Evolutionary conservation across 2,113 vertebrate species (phyloP).

Genomic region (Odocoileus virginianus): DNA sequence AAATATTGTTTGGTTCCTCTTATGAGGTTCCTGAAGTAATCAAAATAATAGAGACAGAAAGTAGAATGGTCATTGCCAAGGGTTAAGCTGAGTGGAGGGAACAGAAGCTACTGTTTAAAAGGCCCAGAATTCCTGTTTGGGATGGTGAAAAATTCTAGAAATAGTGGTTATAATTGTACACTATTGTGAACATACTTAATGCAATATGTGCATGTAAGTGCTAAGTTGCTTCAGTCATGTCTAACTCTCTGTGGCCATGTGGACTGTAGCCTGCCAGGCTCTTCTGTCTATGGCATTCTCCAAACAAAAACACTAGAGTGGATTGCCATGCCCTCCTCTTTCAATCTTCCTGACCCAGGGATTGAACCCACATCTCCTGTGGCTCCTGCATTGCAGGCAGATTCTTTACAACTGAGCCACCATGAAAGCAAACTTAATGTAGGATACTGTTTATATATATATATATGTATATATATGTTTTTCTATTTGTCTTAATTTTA

Average conservation of each 20-base stretch:
- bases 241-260: not conserved
- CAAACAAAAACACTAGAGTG: not conserved
- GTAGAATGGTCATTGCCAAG: fast-evolving
- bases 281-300: not conserved
- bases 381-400: not conserved
- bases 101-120: fast-evolving
- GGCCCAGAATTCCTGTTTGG: not conserved
- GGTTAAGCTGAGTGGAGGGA: fast-evolving
- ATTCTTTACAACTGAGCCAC: not conserved
- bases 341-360: not conserved
- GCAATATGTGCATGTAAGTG: not conserved
- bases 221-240: not conserved
- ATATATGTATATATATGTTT: fast-evolving
- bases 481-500: constrained; percentile 2
- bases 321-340: not conserved
- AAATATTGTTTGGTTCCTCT: fast-evolving
- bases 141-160: not conserved
- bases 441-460: not conserved
- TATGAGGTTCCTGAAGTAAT: no score
- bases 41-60: not conserved
- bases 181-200: fast-evolving
- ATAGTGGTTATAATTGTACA: fast-evolving
- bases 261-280: not conserved
- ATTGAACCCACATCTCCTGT: not conserved
- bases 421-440: not conserved